Evolutionary conservation across 2,888 invertebrate species (phyloP).

Genomic region (Tuta absoluta): DNA sequence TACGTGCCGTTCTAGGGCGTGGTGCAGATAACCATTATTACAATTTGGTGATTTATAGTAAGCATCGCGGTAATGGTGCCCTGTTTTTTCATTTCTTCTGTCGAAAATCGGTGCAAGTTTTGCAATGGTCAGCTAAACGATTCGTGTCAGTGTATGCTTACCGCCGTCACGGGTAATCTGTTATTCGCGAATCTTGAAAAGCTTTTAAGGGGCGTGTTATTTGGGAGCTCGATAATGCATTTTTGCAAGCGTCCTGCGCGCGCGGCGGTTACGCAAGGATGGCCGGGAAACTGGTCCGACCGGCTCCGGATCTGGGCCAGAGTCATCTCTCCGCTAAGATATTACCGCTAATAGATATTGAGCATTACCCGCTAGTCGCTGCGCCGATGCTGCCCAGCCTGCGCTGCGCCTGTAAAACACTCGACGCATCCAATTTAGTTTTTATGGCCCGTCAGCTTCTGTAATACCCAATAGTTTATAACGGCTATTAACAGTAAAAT

Average conservation of each 20-base stretch:
- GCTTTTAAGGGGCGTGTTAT: conserved; percentile 71
- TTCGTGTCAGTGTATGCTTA: conserved; percentile 43
- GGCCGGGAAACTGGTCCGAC: conserved; percentile 72
- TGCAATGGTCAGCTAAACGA: conserved; percentile 58
- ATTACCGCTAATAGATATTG: conserved; percentile 77
- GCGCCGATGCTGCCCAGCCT: conserved; percentile 36
- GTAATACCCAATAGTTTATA: conserved; percentile 37
- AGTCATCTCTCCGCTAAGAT: conserved; percentile 74
- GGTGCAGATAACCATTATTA: conserved; percentile 65
- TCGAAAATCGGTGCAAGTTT: conserved; percentile 69
- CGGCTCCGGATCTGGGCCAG: conserved; percentile 77
- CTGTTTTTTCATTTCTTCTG: conserved; percentile 58
- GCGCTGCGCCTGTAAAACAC: conserved; percentile 36
- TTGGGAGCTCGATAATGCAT: conserved; percentile 71
- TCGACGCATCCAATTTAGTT: conserved; percentile 48
- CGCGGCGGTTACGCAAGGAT: conserved; percentile 72
- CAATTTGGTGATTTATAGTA: conserved; percentile 74
- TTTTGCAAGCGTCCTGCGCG: conserved; percentile 66
- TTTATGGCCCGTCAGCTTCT: conserved; percentile 39
- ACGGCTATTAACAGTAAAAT: conserved; percentile 14
- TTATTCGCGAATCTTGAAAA: conserved; percentile 67
- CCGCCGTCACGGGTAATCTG: conserved; percentile 55
- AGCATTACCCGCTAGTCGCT: conserved; percentile 52
- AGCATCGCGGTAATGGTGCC: conserved; percentile 53
- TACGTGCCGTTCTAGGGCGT: conserved; percentile 72